Base-by-base conservation (phyloP, 1,140 invertebrate species). In the Brachystomella parvula region DNA sequence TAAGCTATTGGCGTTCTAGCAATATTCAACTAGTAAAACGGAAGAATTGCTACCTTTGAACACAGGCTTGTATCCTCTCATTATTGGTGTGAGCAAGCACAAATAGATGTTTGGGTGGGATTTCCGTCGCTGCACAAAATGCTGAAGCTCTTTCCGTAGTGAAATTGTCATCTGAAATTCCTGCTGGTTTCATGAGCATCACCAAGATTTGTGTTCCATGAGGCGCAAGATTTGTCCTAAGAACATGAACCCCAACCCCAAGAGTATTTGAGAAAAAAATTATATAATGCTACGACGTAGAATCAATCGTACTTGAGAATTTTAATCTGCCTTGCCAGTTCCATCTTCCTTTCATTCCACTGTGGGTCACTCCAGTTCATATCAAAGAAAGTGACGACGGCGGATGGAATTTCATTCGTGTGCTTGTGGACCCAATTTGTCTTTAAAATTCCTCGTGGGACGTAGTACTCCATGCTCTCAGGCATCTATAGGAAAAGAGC, bases 341-440 rank as follows among this genome's bases (percentile, higher is more conserved):
- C 93, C 73, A 91, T 86, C 76, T 92, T 92, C 75, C 91, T 96
- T 72, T 96, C 93, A 74, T 89, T 89, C 92, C 94, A 98, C 58
- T 88, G 82, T 0, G 84, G 80, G 79, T 97, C 93, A 77, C 94
- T 92, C 96, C 96, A 98, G 80, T 98, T 94, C 72, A 98, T 83
- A 75, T 98, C 94, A 79, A 92, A 93, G 78, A 98, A 99, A 39
- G 95, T 83, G 9, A 96, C 92, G 59, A 96, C 86, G 0, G 98
- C 87, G 2, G 94, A 88, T 21, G 96, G 95, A 69, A 98, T 83
- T 58, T 91, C 82, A 73, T 89, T 85, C 6, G 96, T 80, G 77
- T 98, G 92, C 81, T 99, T 99, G 12, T 86, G 82, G 81, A 97
- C 89, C 96, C 96, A 99, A 75, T 92, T 92, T 9, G 86, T 85